Conservation (phyloP, 1,140 invertebrate genomes). For the Uloborus diversus region DNA sequence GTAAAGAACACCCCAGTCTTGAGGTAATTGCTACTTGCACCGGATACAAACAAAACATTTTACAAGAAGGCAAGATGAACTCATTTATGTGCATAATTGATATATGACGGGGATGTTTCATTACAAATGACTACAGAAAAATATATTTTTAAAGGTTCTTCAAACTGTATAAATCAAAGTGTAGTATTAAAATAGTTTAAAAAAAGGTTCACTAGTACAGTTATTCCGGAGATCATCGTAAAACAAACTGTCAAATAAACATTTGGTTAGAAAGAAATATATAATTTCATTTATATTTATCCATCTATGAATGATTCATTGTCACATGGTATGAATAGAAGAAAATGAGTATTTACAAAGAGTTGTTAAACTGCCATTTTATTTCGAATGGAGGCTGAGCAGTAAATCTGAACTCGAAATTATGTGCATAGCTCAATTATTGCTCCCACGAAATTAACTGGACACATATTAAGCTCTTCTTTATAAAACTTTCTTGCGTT, state of each 20-base stretch:
- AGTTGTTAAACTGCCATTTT: slow-evolving; percentile 13
- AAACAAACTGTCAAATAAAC: too few species aligned
- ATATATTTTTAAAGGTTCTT: slow-evolving; percentile 21
- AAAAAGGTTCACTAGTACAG: slow-evolving; percentile 21
- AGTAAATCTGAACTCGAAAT: slow-evolving; percentile 36
- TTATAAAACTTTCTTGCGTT: slow-evolving; percentile 27
- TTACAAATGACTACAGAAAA: slow-evolving; percentile 54
- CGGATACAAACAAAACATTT: slow-evolving; percentile 36
- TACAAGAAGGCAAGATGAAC: background rate
- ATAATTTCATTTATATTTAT: too few species aligned
- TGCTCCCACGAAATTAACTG: slow-evolving; percentile 46
- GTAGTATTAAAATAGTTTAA: slow-evolving; percentile 45
- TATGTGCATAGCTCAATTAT: slow-evolving; percentile 49
- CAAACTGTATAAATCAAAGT: background rate
- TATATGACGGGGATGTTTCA: slow-evolving; percentile 23
- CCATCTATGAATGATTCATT: background rate
- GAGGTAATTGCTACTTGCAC: slow-evolving; percentile 39
- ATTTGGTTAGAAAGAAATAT: too few species aligned
- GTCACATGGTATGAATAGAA: slow-evolving; percentile 27
- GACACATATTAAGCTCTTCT: slow-evolving; percentile 47
- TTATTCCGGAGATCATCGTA: slow-evolving; percentile 42
- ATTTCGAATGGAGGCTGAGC: slow-evolving; percentile 48
- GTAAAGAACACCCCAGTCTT: background rate
- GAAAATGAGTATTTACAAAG: slow-evolving; percentile 51
- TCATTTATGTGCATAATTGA: background rate